These are phyloP conservation scores for Macropis europaea DNA, from an alignment of 2,888 invertebrate species.

Conservation along the genomic window DNA sequence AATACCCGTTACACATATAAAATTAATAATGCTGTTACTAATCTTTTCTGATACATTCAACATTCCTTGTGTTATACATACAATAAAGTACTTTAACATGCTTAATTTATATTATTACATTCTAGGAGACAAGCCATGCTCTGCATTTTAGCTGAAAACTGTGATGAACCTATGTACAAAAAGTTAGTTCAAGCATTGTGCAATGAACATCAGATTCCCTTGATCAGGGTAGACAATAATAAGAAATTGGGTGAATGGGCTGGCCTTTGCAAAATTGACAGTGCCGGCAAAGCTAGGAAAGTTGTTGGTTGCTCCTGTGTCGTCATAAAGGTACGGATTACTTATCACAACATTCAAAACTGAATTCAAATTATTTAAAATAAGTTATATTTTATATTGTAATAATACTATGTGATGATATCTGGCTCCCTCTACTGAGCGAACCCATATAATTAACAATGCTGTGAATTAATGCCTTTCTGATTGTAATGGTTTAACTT, in stretches of 20 bases:
- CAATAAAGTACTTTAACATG: not conserved
- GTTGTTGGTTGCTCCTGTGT: constrained; percentile 99
- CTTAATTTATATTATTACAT: constrained; percentile 40
- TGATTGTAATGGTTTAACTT: constrained; percentile 56
- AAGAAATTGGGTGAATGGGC: constrained; percentile 99
- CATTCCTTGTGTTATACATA: not conserved
- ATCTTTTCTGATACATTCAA: constrained; percentile 64
- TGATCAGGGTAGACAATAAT: constrained; percentile 98
- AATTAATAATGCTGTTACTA: constrained; percentile 38
- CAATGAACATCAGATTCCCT: constrained; percentile 98
- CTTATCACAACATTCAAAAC: constrained; percentile 42
- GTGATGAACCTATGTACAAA: constrained; percentile 98
- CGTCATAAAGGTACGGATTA: constrained; percentile 90
- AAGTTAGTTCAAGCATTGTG: constrained; percentile 98
- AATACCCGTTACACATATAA: constrained; percentile 69
- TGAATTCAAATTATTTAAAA: not conserved
- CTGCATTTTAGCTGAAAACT: constrained; percentile 98
- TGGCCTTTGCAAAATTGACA: constrained; percentile 99
- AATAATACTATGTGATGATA: constrained; percentile 70
- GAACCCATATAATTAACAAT: constrained; percentile 71
- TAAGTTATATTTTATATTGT: not conserved
- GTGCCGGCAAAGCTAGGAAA: constrained; percentile 99
- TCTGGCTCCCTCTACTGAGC: constrained; percentile 81
- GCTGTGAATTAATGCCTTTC: constrained; percentile 66
- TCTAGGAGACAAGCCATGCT: constrained; percentile 96